Conservation (phyloP, 2,797 vertebrate genomes). For the Staurois parvus region DNA sequence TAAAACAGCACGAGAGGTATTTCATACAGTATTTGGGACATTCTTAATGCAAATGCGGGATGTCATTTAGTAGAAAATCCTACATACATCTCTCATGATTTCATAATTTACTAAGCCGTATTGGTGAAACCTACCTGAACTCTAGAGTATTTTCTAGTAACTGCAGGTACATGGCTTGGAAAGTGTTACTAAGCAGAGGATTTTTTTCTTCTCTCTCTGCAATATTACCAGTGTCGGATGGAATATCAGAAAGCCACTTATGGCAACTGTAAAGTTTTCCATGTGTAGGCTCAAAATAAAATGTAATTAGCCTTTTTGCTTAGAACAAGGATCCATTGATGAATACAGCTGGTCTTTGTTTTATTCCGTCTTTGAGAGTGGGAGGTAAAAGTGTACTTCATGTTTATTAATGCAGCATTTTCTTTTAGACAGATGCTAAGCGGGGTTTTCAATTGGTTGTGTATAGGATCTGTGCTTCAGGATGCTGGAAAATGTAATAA, state of each 20-base stretch:
- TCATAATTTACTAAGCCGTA: neutral
- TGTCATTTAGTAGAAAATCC: too few species aligned
- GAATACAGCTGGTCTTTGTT: constrained; percentile 87
- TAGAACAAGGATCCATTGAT: constrained; percentile 89
- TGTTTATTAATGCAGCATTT: constrained; percentile 86
- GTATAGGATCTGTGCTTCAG: constrained; percentile 75
- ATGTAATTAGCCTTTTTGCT: constrained; percentile 87
- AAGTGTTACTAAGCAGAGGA: constrained; percentile 66
- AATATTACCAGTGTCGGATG: constrained; percentile 72
- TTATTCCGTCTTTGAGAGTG: constrained; percentile 81
- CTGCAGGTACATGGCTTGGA: constrained; percentile 44
- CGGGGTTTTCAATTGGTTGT: constrained; percentile 81
- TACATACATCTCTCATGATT: neutral
- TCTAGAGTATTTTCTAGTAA: constrained; percentile 4
- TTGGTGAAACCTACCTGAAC: neutral
- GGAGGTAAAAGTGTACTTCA: constrained; percentile 85
- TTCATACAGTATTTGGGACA: too few species aligned
- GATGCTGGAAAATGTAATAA: constrained; percentile 60
- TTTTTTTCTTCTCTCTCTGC: constrained; percentile 57
- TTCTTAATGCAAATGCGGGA: neutral
- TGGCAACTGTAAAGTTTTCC: constrained; percentile 82
- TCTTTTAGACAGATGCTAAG: constrained; percentile 80
- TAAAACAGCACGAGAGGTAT: too few species aligned
- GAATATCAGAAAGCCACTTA: constrained; percentile 73
- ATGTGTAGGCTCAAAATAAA: constrained; percentile 86